Percentiles rank a stretch among this genome's conserved stretches.
Evolutionary conservation across 2,113 vertebrate genomes (phyloP).

Genomic region (Lophius piscatorius): DNA sequence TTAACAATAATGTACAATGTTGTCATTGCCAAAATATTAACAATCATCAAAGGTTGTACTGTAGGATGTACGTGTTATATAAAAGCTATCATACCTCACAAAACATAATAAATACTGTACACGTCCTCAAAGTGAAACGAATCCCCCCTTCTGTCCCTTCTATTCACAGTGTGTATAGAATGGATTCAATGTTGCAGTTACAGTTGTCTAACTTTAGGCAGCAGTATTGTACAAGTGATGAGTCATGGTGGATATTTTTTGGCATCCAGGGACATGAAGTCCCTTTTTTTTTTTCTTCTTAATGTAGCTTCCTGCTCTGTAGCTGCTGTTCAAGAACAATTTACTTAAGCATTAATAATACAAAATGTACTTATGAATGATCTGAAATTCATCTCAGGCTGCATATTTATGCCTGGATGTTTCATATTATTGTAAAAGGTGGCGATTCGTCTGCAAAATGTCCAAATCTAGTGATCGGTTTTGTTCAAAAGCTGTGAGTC

Average conservation of each 20-base stretch:
- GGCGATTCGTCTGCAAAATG: conserved; percentile 37
- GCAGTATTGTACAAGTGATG: conserved; percentile 73
- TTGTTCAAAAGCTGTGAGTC: conserved; percentile 30
- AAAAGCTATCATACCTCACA: conserved; percentile 68
- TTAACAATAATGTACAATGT: conserved; percentile 45
- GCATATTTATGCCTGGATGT: conserved; percentile 32
- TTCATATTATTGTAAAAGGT: conserved; percentile 43
- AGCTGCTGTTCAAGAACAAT: conserved; percentile 50
- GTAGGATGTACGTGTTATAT: conserved; percentile 50
- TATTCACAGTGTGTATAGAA: conserved; percentile 63
- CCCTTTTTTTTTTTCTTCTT: conserved; percentile 18
- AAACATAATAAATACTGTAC: conserved; percentile 83
- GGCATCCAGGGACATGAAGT: too few species aligned
- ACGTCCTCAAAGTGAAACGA: conserved; percentile 56
- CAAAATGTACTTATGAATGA: conserved; percentile 21
- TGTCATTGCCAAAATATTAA: conserved; percentile 45
- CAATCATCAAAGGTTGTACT: conserved; percentile 48
- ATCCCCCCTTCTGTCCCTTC: conserved; percentile 25
- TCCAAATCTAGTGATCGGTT: conserved; percentile 47
- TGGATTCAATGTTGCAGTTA: conserved; percentile 57
- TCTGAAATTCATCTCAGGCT: conserved; percentile 34
- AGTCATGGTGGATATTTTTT: conserved; percentile 1
- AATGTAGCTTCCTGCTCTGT: conserved; percentile 29
- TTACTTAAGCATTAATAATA: conserved; percentile 55
- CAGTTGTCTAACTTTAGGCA: conserved; percentile 61